These are phyloP conservation scores for Triops cancriformis DNA, from an alignment of 1,140 invertebrate species.

Conservation along the genomic window DNA sequence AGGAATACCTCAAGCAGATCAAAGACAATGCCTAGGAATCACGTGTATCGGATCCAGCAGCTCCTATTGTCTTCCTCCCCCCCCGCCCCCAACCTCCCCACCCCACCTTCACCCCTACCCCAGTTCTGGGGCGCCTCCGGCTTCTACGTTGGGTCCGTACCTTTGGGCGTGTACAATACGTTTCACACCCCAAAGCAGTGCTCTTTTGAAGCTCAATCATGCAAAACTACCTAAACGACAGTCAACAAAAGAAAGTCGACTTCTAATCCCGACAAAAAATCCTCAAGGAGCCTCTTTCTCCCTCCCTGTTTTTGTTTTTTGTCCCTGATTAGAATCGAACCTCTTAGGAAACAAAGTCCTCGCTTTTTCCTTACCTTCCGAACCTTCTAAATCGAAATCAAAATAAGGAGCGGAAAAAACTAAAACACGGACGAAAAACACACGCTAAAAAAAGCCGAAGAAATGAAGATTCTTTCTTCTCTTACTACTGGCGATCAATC, in stretches of 20 bases:
- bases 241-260: not conserved
- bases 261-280: not conserved
- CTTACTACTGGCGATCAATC: not conserved
- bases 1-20: not conserved
- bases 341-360: not conserved
- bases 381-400: not conserved
- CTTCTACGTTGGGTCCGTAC: not conserved
- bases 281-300: not conserved
- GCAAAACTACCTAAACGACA: not conserved
- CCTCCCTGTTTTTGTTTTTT: not conserved
- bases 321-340: slow-evolving; percentile 1
- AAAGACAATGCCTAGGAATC: not conserved
- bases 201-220: not conserved
- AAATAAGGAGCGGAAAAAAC: not conserved
- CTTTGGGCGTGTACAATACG: not conserved
- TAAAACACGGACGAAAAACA: not conserved
- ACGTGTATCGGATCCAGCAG: not conserved
- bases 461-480: too few relatives aligned
- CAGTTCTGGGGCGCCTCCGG: too few relatives aligned
- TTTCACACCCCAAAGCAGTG: slow-evolving; percentile 8
- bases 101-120: too few relatives aligned
- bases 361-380: too few relatives aligned
- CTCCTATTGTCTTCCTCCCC: not conserved
- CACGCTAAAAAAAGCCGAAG: too few relatives aligned
- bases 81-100: not conserved